Evolutionary conservation across 1,140 invertebrate species (phyloP), one percentile per base, ranked within the genome.

Genomic region (Acromyrmex heyeri): DNA sequence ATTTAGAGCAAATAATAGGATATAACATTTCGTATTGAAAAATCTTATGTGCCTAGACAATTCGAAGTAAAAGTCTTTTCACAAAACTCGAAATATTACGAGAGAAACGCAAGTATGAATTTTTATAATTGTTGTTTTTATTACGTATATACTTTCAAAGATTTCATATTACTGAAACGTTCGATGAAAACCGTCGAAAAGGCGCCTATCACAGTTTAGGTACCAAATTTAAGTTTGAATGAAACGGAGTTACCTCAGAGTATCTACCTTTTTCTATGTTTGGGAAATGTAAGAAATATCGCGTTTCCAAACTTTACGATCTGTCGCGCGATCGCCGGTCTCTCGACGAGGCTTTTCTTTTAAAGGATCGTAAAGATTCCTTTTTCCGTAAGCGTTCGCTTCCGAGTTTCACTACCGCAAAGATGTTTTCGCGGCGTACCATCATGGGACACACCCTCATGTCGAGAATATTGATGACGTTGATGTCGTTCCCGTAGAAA

Each of bases 241-340:
- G 24, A 62, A 77, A 76, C 7, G 8, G 18, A 57, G n/a, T 75
- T 48, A 61, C 18, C 18, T 4, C 12, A 27, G 14, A n/a, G 10
- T 27, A 44, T 3, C 16, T 50, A 27, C 57, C 14, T 55, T 38
- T 53, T 34, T 21, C n/a, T 24, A 2, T 16, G 30, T 69, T 78
- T 24, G n/a, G 8, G n/a, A 2, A 67, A 30, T n/a, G 24, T 44
- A 48, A 57, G 61, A 65, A 34, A 53, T 24, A 65, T 81, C 67
- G 53, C 78, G 61, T 62, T 87, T 76, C 24, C 78, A 50, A 86
- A 87, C 55, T 87, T 88, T 87, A 88, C 86, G 78, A 87, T 59
- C 50, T 34, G 6, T 65, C 72, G 59, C 72, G 53, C 27, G 64
- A 87, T 76, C 44, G 10, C 34, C 79, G 18, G 2, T 65, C 59